A percentile compares a stretch with the other conserved stretches of the same genome.
Conservation (phyloP, 2,113 vertebrate species). For the Corythornis madagascariensis region DNA sequence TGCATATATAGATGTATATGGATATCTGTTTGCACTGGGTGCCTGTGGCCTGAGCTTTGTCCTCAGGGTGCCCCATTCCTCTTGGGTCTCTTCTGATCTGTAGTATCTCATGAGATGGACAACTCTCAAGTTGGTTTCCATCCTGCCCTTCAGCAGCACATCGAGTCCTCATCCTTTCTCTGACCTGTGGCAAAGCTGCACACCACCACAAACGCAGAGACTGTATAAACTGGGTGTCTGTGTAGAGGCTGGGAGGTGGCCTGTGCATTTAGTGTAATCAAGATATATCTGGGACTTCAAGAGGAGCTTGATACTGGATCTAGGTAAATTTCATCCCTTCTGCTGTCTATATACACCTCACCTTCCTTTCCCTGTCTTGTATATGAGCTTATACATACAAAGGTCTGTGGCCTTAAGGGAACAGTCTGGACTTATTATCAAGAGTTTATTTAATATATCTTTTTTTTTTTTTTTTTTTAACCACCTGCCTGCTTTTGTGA, state of each 20-base stretch:
- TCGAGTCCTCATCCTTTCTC: background rate
- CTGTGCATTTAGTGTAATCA: background rate
- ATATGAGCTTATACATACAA: background rate
- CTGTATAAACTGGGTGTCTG: background rate
- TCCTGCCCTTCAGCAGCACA: fast-evolving
- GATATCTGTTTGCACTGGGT: background rate
- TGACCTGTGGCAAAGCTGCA: background rate
- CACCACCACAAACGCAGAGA: background rate
- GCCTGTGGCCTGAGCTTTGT: background rate
- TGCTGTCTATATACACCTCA: background rate
- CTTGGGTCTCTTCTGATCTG: background rate
- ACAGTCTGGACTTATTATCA: background rate
- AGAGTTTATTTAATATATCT: background rate
- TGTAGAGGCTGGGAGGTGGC: background rate
- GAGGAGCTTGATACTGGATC: background rate
- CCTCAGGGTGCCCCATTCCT: background rate
- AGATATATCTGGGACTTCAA: background rate
- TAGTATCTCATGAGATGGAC: background rate
- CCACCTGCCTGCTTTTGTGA: background rate
- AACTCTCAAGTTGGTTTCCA: background rate
- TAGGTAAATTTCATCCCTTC: background rate
- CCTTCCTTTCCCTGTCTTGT: background rate
- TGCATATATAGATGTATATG: no score
- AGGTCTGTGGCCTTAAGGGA: background rate
- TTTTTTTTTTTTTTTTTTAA: background rate